Evolutionary conservation across 2,888 invertebrate genomes (phyloP).

Genomic region (Cactoblastis cactorum): DNA sequence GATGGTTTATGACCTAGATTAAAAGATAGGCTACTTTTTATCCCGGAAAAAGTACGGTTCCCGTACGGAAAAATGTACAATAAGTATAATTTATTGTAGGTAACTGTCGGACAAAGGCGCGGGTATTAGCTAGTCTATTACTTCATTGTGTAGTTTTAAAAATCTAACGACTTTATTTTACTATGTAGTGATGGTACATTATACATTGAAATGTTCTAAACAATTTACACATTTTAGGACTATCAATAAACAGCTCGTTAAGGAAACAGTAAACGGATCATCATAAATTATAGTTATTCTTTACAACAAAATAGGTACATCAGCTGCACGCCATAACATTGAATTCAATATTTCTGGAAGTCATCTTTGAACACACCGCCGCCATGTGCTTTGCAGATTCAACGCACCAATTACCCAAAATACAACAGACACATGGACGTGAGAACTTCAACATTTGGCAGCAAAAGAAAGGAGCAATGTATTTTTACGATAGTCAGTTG

Average conservation of each 20-base stretch:
- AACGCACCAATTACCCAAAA: constrained; percentile 60
- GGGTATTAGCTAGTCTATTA: too few relatives aligned
- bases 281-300: constrained; percentile 14
- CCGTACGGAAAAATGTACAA: too few relatives aligned
- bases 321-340: constrained; percentile 17
- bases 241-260: constrained; percentile 4
- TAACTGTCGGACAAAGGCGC: too few relatives aligned
- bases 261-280: background rate
- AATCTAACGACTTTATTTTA: background rate
- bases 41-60: too few relatives aligned
- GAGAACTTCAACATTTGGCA: constrained; percentile 59
- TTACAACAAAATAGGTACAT: constrained; percentile 11
- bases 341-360: constrained; percentile 55
- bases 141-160: background rate
- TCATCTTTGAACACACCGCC: constrained; percentile 51
- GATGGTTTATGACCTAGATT: too few relatives aligned
- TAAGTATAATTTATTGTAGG: too few relatives aligned
- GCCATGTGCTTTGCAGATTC: constrained; percentile 73
- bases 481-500: constrained; percentile 39
- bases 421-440: constrained; percentile 69
- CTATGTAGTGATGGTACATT: too few relatives aligned
- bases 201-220: background rate
- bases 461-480: constrained; percentile 47
- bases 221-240: background rate
- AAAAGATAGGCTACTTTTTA: too few relatives aligned